Base-by-base conservation (phyloP, 2,113 vertebrate species). In the Columbina picui region DNA sequence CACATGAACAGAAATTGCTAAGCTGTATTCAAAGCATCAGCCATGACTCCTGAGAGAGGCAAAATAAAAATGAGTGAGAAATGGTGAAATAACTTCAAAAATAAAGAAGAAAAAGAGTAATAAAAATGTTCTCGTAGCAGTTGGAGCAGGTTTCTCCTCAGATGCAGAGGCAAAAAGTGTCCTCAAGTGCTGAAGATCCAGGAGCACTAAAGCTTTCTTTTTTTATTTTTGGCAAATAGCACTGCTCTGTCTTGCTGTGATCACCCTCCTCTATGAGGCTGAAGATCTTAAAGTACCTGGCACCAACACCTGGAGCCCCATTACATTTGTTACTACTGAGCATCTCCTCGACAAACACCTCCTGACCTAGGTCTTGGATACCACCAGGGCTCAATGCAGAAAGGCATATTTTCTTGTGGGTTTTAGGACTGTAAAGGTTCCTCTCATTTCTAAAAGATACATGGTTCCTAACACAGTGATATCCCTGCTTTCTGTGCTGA, bases 41-140 rank as follows among this genome's bases (percentile, higher is more conserved):
- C 32, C 2, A 6, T 6, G 38, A 50, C 34, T 14, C 25, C 30
- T 43, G 30, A 38, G 6, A 65, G 29, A 56, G 8, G 14, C 13
- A 81, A 69, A 77, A 68, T 6, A 25, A 64, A 75, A 78, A 6
- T 0, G 0, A 34, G 0, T 26, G 10, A 43, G 8, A 65, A 50
- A 21, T 1, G 3, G 20, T 12, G 10, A 79, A 83, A 70, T 13
- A 26, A 18, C 13, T 50, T 64, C 14, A 39, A 57, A 75, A 83
- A 38, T n/a, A 23, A 78, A 89, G 43, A 26, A 61, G 70, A 34
- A 20, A 25, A 67, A 81, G 26, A 41, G 68, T 7, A 34, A 61
- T 11, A 10, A 64, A 45, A 23, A 9, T 3, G 2, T 39, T 55
- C 38, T 64, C 8, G 2, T 13, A 81, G 12, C 30, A 79, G 38